Conservation (phyloP, 2,888 invertebrate genomes). For the Drosophila eohydei region DNA sequence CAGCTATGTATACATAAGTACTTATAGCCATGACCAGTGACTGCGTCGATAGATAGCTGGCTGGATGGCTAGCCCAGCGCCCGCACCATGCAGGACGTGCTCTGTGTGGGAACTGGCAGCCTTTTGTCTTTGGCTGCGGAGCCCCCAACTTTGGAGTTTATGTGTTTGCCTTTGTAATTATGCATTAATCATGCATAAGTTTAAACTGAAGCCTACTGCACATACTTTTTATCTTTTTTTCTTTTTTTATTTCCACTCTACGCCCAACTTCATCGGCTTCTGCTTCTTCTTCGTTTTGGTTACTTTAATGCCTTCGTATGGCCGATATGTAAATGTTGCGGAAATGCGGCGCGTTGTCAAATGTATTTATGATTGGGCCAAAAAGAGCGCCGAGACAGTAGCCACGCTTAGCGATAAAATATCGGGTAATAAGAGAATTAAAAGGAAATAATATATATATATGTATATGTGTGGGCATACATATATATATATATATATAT, state of each 20-base stretch:
- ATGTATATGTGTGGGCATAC: background rate
- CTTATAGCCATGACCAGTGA: conserved; percentile 37
- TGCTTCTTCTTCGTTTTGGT: background rate
- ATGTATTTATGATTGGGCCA: conserved; percentile 67
- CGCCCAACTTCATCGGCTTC: background rate
- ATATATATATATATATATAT: background rate
- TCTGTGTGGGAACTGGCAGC: conserved; percentile 63
- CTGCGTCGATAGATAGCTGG: conserved; percentile 25
- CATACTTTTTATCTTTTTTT: conserved; percentile 8
- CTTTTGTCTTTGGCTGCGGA: conserved; percentile 63
- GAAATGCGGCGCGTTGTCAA: conserved; percentile 64
- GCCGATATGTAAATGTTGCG: conserved; percentile 72
- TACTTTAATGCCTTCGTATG: conserved; percentile 36
- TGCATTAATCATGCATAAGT: conserved; percentile 79
- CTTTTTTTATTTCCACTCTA: background rate
- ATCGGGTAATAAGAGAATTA: conserved; percentile 72
- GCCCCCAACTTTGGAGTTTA: conserved; percentile 53
- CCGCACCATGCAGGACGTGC: conserved; percentile 48
- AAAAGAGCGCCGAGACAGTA: conserved; percentile 13
- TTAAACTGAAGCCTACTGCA: conserved; percentile 45
- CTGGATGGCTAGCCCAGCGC: background rate
- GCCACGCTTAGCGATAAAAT: conserved; percentile 58
- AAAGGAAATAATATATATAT: conserved; percentile 63
- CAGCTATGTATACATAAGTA: conserved; percentile 51
- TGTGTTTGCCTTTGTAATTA: conserved; percentile 78